phyloP scores from a whole-genome alignment of 2,888 invertebrate genomes.

The Dugesia japonica region DNA sequence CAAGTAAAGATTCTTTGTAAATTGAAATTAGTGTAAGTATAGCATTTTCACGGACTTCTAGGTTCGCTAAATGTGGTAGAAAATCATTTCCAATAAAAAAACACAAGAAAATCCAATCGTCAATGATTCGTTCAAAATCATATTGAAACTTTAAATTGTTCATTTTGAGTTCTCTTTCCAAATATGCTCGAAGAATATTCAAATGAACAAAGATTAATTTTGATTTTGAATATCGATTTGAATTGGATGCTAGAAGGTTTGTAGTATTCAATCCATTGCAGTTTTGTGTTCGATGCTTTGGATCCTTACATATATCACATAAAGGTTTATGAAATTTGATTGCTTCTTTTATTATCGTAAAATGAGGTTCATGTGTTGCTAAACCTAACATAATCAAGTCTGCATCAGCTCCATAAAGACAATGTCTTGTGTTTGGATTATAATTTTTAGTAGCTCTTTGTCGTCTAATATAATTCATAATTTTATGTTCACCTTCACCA shows the following conservation, averaged over 20 bases:
- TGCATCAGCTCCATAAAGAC: constrained; percentile 90
- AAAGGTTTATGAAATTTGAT: constrained; percentile 90
- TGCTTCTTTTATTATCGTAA: constrained; percentile 93
- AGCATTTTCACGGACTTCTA: constrained; percentile 85
- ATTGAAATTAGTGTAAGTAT: constrained; percentile 77
- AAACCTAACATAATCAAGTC: constrained; percentile 88
- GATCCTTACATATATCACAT: too few species aligned
- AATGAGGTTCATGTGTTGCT: constrained; percentile 94
- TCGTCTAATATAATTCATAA: constrained; percentile 93
- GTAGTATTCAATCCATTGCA: constrained; percentile 59
- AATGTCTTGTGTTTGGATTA: constrained; percentile 91
- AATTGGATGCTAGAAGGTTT: background rate
- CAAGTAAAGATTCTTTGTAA: constrained; percentile 60
- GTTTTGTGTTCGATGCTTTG: constrained; percentile 80
- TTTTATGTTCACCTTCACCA: constrained; percentile 73
- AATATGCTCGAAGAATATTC: constrained; percentile 75
- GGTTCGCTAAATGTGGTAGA: constrained; percentile 82
- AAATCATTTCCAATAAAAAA: constrained; percentile 99
- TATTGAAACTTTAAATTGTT: constrained; percentile 72
- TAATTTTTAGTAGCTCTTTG: constrained; percentile 84
- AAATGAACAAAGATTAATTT: constrained; percentile 76
- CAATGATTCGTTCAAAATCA: constrained; percentile 79
- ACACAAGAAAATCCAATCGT: constrained; percentile 95
- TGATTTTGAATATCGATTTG: constrained; percentile 41
- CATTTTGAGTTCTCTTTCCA: constrained; percentile 73